Conservation (phyloP, 2,113 vertebrate genomes). For the Cisticola juncidis region DNA sequence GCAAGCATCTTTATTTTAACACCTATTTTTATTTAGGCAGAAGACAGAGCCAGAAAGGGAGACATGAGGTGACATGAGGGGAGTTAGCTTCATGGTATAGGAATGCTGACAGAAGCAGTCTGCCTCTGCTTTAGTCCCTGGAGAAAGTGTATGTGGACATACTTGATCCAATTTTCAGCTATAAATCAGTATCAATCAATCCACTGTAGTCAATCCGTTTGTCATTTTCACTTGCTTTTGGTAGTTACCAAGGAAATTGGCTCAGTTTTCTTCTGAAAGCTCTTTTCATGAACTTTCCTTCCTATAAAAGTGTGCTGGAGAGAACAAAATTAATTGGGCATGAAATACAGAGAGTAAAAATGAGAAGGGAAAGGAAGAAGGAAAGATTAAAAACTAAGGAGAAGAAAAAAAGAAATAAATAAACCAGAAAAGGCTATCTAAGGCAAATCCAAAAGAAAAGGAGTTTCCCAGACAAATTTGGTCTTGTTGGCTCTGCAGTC, state of each 20-base stretch:
- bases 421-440: not conserved
- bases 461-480: not conserved
- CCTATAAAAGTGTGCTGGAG: not conserved
- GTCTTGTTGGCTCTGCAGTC: not conserved
- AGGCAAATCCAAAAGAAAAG: not conserved
- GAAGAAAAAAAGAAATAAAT: not conserved
- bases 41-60: not conserved
- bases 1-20: not conserved
- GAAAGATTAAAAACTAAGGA: not conserved
- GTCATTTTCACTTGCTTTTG: constrained; percentile 28
- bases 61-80: not conserved
- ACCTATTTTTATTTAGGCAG: not conserved
- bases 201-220: not conserved
- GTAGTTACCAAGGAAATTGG: constrained; percentile 26
- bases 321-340: not conserved
- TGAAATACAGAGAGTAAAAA: not conserved
- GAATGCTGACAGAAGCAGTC: constrained; percentile 9
- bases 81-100: not conserved
- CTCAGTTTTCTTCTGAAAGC: constrained; percentile 6
- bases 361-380: not conserved
- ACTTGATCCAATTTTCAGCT: constrained; percentile 29
- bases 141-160: not conserved
- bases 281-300: constrained; percentile 12
- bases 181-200: constrained; percentile 42
- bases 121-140: not conserved